Evolutionary conservation across 2,113 vertebrate species (phyloP), one percentile per base, ranked within the genome.

Genomic region (Raja brachyura): DNA sequence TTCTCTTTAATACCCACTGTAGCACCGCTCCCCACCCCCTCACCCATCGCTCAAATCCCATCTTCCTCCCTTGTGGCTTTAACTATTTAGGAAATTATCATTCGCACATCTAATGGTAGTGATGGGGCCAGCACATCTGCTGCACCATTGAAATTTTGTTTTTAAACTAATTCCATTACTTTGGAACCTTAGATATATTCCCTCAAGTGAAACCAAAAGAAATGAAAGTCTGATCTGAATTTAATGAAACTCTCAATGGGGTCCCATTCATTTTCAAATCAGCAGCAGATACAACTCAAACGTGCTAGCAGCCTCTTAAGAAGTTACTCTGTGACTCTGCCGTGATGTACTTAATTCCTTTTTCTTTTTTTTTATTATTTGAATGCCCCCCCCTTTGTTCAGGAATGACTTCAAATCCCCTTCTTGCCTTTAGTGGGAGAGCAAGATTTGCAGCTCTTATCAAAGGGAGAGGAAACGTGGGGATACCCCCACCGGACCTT

Each of bases 231-330:
- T 92, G 88, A 92, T 73, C 66, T 73, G 66, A 92, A n/a, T 73
- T 92, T 92, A 92, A 92, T 92, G 88, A 73, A 92, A 92, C 88
- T 22, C 88, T 92, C 31, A 92, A 54, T 92, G 88, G 88, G 66
- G 88, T 54, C 88, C 88, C 66, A 92, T 92, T 92, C 88, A 92
- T 73, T 92, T 92, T 73, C 66, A 73, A 73, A 73, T 92, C 66
- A 48, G 20, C 6, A 73, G 18, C 66, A 92, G 66, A 90, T 92
- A 25, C 33, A 39, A n/a, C 18, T 48, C 88, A 92, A 73, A 73
- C 88, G 70, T 39, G 18, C 66, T 25, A 92, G 13, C 66, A 73
- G 66, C 63, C 6, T 48, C 31, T 92, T 10, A 73, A 22, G 31
- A 73, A 70, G 88, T 73, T 48, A 73, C 48, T 70, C 31, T 73